These are phyloP conservation scores for Lucifuga dentata DNA, from an alignment of 2,113 vertebrate genomes.

Conservation along the genomic window DNA sequence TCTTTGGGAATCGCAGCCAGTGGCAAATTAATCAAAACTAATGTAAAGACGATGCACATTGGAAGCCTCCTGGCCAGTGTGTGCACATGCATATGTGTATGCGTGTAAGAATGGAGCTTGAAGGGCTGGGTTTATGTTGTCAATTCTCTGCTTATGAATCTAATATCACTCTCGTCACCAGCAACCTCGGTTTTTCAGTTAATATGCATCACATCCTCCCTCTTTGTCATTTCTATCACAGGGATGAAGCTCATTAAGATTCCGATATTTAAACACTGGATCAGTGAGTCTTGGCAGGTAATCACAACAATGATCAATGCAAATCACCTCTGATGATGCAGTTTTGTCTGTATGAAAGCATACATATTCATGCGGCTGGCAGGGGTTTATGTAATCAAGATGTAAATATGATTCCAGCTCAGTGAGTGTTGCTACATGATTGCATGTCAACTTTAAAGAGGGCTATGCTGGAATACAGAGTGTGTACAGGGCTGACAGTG, in stretches of 20 bases:
- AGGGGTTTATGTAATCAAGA: constrained; percentile 51
- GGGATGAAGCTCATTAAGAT: not conserved
- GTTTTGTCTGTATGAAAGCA: constrained; percentile 6
- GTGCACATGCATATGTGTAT: not conserved
- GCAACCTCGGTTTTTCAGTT: not conserved
- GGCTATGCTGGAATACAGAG: not conserved
- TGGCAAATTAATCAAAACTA: constrained; percentile 48
- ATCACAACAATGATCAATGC: constrained; percentile 36
- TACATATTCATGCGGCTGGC: constrained; percentile 58
- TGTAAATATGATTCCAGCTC: constrained; percentile 38
- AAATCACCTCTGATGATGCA: constrained; percentile 40
- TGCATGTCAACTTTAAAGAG: constrained; percentile 22
- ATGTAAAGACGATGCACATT: constrained; percentile 48
- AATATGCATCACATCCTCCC: not conserved
- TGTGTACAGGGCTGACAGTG: not conserved
- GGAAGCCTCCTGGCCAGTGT: not conserved
- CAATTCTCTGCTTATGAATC: too few species aligned
- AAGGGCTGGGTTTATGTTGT: too few species aligned
- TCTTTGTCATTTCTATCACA: not conserved
- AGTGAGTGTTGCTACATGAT: constrained; percentile 40
- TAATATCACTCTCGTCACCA: constrained; percentile 11
- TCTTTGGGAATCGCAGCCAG: constrained; percentile 35
- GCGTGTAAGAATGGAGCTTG: not conserved
- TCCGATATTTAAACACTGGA: constrained; percentile 8
- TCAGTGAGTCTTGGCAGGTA: constrained; percentile 37